A percentile compares a stretch with the other conserved stretches of the same genome.
Conservation (phyloP, 2,797 vertebrate genomes). For the Lophius americanus region DNA sequence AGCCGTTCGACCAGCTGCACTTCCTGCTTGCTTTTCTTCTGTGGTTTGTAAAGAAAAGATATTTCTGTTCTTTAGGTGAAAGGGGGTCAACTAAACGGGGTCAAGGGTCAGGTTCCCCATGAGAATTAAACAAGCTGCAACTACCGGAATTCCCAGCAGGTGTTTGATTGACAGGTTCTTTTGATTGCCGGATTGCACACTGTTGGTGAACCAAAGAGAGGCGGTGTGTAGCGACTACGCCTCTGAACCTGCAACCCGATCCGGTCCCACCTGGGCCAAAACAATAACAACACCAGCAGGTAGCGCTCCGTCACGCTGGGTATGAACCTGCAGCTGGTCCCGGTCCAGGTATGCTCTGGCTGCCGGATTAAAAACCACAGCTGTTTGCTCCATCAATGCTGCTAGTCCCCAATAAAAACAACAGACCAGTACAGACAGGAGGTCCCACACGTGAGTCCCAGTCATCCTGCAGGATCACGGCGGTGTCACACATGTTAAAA, state of each 20-base stretch:
- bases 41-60: too few species aligned
- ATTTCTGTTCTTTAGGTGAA: too few species aligned
- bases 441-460: slow-evolving; percentile 13
- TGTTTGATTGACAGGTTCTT: slow-evolving; percentile 17
- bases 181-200: not conserved
- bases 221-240: not conserved
- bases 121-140: too few species aligned
- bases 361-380: slow-evolving; percentile 33
- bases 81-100: too few species aligned
- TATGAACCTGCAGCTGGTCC: slow-evolving; percentile 21
- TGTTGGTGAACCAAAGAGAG: not conserved
- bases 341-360: slow-evolving; percentile 46
- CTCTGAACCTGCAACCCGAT: slow-evolving; percentile 9
- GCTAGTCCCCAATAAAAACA: slow-evolving; percentile 1
- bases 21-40: too few species aligned
- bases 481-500: too few species aligned
- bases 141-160: not conserved
- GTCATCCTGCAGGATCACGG: slow-evolving; percentile 31
- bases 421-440: slow-evolving; percentile 24
- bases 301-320: slow-evolving; percentile 8
- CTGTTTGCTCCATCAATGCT: slow-evolving; percentile 26
- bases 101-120: too few species aligned
- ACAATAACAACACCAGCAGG: not conserved
- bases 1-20: too few species aligned
- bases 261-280: not conserved